Percentiles rank a stretch among this genome's conserved stretches.
phyloP scores from a whole-genome alignment of 2,113 vertebrate genomes.

The Platysteira castanea region DNA sequence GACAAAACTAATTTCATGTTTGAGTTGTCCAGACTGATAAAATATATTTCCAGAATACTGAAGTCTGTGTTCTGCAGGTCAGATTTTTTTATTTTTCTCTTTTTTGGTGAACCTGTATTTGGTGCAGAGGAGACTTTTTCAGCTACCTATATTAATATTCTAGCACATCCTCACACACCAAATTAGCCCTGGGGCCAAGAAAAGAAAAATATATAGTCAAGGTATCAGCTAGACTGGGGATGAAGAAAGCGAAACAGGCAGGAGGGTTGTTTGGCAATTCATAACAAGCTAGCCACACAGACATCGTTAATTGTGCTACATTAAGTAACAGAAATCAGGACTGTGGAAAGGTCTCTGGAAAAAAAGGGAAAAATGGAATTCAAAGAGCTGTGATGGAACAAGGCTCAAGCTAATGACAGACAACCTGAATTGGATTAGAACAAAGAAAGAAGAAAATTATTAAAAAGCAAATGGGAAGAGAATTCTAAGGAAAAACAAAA shows the following conservation, averaged over 20 bases:
- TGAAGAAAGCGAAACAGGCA: background rate
- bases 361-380: background rate
- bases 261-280: background rate
- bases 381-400: background rate
- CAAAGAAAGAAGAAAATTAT: background rate
- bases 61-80: background rate
- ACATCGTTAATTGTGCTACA: background rate
- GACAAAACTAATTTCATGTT: background rate
- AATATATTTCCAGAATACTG: background rate
- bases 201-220: background rate
- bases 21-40: background rate
- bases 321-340: background rate
- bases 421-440: background rate
- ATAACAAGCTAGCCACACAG: background rate
- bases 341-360: background rate
- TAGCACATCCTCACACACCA: background rate
- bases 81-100: background rate
- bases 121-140: background rate
- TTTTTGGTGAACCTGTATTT: background rate
- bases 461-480: background rate
- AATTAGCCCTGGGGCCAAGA: background rate
- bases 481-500: background rate
- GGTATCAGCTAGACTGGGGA: background rate
- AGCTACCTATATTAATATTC: background rate
- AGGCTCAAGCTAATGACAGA: background rate